A percentile compares a stretch with the other conserved stretches of the same genome.
phyloP scores from a whole-genome alignment of 2,113 vertebrate species.

The Aplodontia rufa region DNA sequence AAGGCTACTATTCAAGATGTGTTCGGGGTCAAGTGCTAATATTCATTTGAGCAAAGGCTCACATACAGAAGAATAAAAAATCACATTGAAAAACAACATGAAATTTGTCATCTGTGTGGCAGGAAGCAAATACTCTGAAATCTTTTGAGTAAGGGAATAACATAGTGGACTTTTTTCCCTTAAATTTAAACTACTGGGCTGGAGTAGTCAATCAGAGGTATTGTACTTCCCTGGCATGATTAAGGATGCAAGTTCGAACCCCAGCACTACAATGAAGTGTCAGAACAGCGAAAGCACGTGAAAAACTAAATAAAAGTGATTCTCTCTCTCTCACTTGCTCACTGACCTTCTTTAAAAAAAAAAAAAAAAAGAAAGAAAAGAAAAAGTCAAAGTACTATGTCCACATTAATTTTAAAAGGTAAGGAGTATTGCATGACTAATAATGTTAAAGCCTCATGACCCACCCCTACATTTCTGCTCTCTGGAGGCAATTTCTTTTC shows the following conservation, averaged over 20 bases:
- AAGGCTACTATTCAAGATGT: background rate
- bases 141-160: slow-evolving; percentile 53
- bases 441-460: slow-evolving; percentile 4
- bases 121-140: slow-evolving; percentile 18
- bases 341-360: too few species aligned
- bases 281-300: too few species aligned
- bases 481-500: slow-evolving; percentile 44
- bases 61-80: slow-evolving; percentile 29
- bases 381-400: slow-evolving; percentile 6
- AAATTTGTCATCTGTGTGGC: background rate
- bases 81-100: slow-evolving; percentile 2
- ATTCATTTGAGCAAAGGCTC: slow-evolving; percentile 4
- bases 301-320: too few species aligned
- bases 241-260: too few species aligned
- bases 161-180: background rate
- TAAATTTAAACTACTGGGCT: too few species aligned
- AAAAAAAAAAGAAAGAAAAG: too few species aligned
- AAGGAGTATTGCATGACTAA: slow-evolving; percentile 9
- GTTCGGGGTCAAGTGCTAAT: background rate
- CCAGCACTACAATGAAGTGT: too few species aligned
- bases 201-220: too few species aligned
- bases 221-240: too few species aligned
- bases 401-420: slow-evolving; percentile 17
- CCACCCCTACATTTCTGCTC: slow-evolving; percentile 8
- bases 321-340: too few species aligned